phyloP scores from a whole-genome alignment of 2,888 invertebrate genomes.

The Tortricodes alternella region DNA sequence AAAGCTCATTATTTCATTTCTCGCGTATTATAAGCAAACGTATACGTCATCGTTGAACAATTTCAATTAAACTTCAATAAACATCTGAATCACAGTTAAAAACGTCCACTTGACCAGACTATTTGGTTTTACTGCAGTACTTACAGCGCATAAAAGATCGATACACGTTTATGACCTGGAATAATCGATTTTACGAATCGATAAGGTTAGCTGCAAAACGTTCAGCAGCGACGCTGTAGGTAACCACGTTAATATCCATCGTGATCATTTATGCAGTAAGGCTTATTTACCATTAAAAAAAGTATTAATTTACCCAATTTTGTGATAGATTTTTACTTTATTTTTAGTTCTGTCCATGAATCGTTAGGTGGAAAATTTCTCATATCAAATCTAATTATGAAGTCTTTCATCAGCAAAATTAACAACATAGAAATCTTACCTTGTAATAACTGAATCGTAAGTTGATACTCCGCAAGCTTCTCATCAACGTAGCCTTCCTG shows the following conservation, averaged over 20 bases:
- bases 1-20: too few species aligned
- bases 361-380: too few species aligned
- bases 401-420: too few species aligned
- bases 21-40: neutral
- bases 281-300: too few species aligned
- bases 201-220: neutral
- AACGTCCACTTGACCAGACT: neutral
- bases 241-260: too few species aligned
- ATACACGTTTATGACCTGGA: slow-evolving; percentile 2
- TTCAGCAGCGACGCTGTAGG: neutral
- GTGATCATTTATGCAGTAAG: too few species aligned
- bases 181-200: slow-evolving; percentile 13
- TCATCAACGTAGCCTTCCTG: slow-evolving; percentile 98
- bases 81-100: neutral
- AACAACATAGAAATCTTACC: slow-evolving; percentile 82
- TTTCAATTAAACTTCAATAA: neutral
- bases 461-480: slow-evolving; percentile 95
- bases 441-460: slow-evolving; percentile 94
- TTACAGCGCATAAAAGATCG: neutral
- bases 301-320: too few species aligned
- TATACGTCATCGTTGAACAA: neutral
- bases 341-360: too few species aligned
- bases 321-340: too few species aligned
- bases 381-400: too few species aligned
- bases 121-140: neutral